Percentiles rank a stretch among this genome's conserved stretches.
phyloP scores from a whole-genome alignment of 2,113 vertebrate genomes.

The Phalacrocorax carbo region DNA sequence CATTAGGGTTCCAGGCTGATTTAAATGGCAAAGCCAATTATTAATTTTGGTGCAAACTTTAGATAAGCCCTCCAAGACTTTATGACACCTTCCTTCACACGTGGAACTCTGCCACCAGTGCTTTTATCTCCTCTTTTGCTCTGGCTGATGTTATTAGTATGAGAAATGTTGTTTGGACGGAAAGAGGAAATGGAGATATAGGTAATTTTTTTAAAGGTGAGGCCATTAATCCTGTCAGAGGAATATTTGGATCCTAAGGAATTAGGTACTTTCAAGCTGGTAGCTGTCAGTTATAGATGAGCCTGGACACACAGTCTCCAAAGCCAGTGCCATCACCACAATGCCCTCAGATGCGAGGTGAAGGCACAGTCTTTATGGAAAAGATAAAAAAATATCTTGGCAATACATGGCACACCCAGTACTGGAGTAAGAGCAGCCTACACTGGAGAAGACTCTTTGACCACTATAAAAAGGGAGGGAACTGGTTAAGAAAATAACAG shows the following conservation, averaged over 20 bases:
- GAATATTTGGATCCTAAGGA: neutral
- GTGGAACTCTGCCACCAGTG: constrained; percentile 65
- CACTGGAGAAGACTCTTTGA: neutral
- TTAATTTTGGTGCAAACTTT: constrained; percentile 35
- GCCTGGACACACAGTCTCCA: neutral
- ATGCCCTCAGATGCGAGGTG: neutral
- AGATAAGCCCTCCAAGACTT: constrained; percentile 24
- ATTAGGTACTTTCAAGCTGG: neutral
- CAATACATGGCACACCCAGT: neutral
- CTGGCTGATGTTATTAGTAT: constrained; percentile 46
- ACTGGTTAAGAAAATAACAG: neutral
- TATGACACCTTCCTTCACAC: constrained; percentile 54
- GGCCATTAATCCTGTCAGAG: constrained; percentile 38
- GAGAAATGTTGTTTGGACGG: constrained; percentile 54
- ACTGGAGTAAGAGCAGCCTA: neutral
- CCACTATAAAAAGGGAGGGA: accelerated
- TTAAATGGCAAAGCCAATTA: constrained; percentile 16
- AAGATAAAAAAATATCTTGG: neutral
- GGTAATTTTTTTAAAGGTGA: constrained; percentile 53
- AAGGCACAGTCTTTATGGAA: neutral
- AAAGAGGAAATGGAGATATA: constrained; percentile 56
- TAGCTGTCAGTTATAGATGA: neutral
- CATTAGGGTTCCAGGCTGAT: neutral
- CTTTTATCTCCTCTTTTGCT: constrained; percentile 60
- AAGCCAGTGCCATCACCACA: neutral